phyloP scores from a whole-genome alignment of 2,888 invertebrate genomes.

The Leucozona laternaria region DNA sequence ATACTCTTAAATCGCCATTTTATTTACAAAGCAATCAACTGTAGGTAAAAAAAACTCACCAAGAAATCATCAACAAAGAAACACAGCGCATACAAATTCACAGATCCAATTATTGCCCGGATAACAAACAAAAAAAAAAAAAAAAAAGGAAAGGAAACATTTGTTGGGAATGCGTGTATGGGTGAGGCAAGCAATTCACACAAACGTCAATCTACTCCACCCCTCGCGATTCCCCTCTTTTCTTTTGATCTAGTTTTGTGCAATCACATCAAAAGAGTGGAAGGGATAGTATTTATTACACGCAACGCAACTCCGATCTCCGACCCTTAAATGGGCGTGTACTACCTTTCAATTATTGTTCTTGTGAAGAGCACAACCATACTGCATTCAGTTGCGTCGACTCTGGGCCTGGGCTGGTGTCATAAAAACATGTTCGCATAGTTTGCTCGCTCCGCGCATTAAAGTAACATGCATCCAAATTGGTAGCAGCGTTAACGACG shows the following conservation, averaged over 20 bases:
- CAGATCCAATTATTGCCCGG: conserved; percentile 17
- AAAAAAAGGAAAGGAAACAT: conserved; percentile 40
- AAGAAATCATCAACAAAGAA: conserved; percentile 25
- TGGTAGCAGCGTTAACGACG: conserved; percentile 42
- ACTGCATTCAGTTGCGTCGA: conserved; percentile 41
- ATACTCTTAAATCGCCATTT: conserved; percentile 64
- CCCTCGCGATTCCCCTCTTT: neutral
- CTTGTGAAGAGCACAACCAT: conserved; percentile 65
- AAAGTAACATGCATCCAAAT: conserved; percentile 71
- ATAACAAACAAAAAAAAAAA: conserved; percentile 1
- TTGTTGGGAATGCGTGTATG: conserved; percentile 8
- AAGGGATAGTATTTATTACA: conserved; percentile 52
- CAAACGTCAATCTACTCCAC: neutral
- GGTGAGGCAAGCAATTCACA: neutral
- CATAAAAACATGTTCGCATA: conserved; percentile 73
- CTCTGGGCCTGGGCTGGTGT: conserved; percentile 54
- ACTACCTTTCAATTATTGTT: conserved; percentile 34
- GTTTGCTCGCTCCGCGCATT: conserved; percentile 74
- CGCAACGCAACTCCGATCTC: conserved; percentile 19
- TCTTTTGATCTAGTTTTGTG: conserved; percentile 53
- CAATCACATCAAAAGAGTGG: conserved; percentile 36
- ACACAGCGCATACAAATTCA: neutral
- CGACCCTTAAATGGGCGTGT: conserved; percentile 69
- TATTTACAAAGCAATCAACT: conserved; percentile 55
- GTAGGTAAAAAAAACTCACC: neutral